Conservation (phyloP, 1,140 invertebrate genomes). For the Cataglyphis hispanica region DNA sequence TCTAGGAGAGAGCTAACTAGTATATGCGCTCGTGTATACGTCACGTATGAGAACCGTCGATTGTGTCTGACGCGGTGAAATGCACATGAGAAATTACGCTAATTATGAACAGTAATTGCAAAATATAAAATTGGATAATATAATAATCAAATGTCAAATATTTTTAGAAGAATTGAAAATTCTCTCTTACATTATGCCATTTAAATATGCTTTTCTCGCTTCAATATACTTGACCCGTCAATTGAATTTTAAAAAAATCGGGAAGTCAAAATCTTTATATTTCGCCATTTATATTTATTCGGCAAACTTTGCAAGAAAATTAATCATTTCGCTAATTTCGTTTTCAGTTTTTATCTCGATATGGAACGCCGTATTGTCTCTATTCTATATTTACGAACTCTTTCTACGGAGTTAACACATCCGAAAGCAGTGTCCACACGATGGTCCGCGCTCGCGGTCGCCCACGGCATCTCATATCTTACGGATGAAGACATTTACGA, state of each 20-base stretch:
- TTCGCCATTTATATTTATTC: not conserved
- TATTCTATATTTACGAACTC: slow-evolving; percentile 31
- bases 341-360: slow-evolving; percentile 17
- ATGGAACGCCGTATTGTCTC: not conserved
- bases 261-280: not conserved
- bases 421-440: slow-evolving; percentile 77
- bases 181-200: too few species aligned
- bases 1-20: not conserved
- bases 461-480: slow-evolving; percentile 84
- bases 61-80: slow-evolving; percentile 32
- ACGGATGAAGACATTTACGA: slow-evolving; percentile 86
- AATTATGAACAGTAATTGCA: not conserved
- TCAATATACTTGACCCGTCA: not conserved
- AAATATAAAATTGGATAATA: slow-evolving; percentile 1
- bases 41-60: slow-evolving; percentile 3
- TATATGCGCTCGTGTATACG: not conserved
- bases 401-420: slow-evolving; percentile 77
- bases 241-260: not conserved
- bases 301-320: not conserved
- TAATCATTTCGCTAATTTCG: slow-evolving; percentile 1
- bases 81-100: slow-evolving; percentile 38
- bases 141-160: slow-evolving; percentile 16
- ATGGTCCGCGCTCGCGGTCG: slow-evolving; percentile 70
- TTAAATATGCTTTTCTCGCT: not conserved
- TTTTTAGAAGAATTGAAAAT: not conserved